phyloP scores from a whole-genome alignment of 2,888 invertebrate species.

The Ectemnius cavifrons region DNA sequence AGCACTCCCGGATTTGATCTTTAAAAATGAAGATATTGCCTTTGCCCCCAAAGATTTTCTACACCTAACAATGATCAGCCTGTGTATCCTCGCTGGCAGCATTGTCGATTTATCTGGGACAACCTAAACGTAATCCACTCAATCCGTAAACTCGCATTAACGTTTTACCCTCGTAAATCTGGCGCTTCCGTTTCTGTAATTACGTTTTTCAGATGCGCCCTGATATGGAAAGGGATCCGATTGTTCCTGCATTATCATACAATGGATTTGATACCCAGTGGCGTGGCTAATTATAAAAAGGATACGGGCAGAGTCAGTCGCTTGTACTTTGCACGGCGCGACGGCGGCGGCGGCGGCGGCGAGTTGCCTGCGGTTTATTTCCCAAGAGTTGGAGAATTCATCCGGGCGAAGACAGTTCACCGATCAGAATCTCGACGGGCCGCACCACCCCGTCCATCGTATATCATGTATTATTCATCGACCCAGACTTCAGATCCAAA shows the following conservation, averaged over 20 bases:
- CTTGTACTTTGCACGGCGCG: not conserved
- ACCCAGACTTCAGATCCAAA: conserved; percentile 18
- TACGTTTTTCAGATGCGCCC: too few relatives aligned
- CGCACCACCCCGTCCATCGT: conserved; percentile 36
- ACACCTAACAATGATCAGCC: not conserved
- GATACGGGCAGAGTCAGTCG: not conserved
- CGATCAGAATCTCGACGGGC: conserved; percentile 19
- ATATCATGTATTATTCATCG: conserved; percentile 51
- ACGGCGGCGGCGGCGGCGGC: too few relatives aligned
- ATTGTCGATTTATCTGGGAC: not conserved
- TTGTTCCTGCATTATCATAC: too few relatives aligned
- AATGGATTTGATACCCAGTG: too few relatives aligned
- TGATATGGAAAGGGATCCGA: too few relatives aligned
- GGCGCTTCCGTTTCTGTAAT: too few relatives aligned
- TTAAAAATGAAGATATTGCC: conserved; percentile 60
- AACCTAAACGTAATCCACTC: conserved; percentile 1
- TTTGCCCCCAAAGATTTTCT: not conserved
- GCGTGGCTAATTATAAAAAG: too few relatives aligned
- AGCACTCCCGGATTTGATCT: conserved; percentile 23
- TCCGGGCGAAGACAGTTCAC: conserved; percentile 25
- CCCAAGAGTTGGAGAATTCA: conserved; percentile 3
- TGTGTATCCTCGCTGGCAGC: too few relatives aligned
- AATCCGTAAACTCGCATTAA: not conserved
- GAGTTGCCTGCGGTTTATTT: conserved; percentile 7
- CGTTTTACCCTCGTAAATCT: too few relatives aligned